A percentile compares a stretch with the other conserved stretches of the same genome.
phyloP scores from a whole-genome alignment of 35 echinoderm and acorn worm genomes.

The Acanthaster planci region DNA sequence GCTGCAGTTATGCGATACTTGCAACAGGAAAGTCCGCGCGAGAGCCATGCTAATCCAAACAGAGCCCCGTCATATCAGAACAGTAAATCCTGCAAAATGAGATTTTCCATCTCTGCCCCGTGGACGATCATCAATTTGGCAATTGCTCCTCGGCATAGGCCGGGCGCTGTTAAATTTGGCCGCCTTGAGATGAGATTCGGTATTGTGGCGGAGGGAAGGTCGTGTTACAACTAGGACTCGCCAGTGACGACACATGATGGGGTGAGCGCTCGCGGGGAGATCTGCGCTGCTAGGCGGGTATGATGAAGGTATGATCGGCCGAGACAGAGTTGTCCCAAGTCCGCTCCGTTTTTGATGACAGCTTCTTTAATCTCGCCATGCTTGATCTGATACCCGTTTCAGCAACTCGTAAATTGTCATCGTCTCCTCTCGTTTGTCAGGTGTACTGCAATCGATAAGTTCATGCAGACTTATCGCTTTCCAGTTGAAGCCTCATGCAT shows the following conservation, averaged over 20 bases:
- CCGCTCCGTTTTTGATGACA: neutral
- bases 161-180: neutral
- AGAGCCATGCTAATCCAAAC: conserved; percentile 8
- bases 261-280: neutral
- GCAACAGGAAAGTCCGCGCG: neutral
- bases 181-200: neutral
- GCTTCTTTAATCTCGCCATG: neutral
- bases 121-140: conserved; percentile 25
- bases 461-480: no score
- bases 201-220: neutral
- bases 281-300: neutral
- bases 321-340: no score
- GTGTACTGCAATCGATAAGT: no score
- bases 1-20: neutral
- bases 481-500: no score
- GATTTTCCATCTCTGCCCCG: conserved; percentile 4
- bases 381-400: neutral
- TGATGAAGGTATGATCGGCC: neutral
- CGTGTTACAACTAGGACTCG: neutral
- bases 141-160: neutral
- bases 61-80: conserved; percentile 28
- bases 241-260: neutral
- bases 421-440: no score
- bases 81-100: conserved; percentile 21
- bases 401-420: neutral